Conservation (phyloP, 2,888 invertebrate species). For the Hirtodrosophila cameraria region DNA sequence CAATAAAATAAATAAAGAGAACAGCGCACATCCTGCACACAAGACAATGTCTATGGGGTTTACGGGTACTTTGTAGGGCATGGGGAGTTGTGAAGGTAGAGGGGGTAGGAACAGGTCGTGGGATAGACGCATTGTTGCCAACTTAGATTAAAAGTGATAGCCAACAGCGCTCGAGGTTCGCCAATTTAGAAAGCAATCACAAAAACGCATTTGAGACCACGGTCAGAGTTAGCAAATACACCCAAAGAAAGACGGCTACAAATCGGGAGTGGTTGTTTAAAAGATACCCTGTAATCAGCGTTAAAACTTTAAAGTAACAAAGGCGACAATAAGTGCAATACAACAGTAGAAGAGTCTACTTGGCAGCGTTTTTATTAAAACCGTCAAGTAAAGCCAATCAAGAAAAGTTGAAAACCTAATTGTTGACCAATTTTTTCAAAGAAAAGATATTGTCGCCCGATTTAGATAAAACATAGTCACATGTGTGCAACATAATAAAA, state of each 20-base stretch:
- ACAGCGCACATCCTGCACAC: slow-evolving; percentile 31
- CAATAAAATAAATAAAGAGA: slow-evolving; percentile 46
- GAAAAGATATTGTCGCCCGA: no score
- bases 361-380: no score
- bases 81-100: no score
- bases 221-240: slow-evolving; percentile 9
- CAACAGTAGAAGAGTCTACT: no score
- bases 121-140: slow-evolving; percentile 60
- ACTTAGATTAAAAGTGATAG: slow-evolving; percentile 70
- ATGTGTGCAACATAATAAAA: no score
- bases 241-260: neutral
- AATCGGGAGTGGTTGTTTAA: neutral
- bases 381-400: no score
- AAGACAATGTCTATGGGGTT: slow-evolving; percentile 37
- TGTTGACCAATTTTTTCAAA: no score
- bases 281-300: slow-evolving; percentile 10
- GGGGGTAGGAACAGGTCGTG: slow-evolving; percentile 7
- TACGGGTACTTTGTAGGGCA: neutral
- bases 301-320: no score
- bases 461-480: no score
- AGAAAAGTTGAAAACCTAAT: no score
- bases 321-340: no score
- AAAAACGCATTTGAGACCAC: slow-evolving; percentile 47
- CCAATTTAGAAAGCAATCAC: slow-evolving; percentile 72
- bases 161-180: slow-evolving; percentile 57